These are phyloP conservation scores for Notodonta ziczac DNA, from an alignment of 2,888 invertebrate genomes.

Conservation along the genomic window DNA sequence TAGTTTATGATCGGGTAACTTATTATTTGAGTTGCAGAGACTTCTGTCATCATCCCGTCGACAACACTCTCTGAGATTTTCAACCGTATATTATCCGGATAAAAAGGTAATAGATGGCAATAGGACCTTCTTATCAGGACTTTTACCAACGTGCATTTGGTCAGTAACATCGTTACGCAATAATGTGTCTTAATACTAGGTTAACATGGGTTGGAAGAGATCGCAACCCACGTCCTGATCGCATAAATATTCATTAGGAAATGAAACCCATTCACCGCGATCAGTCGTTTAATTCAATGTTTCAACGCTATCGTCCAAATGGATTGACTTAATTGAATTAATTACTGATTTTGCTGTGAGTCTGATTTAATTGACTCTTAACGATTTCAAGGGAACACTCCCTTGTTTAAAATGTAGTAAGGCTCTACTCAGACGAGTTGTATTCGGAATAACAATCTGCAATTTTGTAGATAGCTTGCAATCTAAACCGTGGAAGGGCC, in stretches of 20 bases:
- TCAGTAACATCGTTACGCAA: no score
- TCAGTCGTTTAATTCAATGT: constrained; percentile 11
- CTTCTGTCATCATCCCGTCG: constrained; percentile 47
- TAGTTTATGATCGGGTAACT: constrained; percentile 31
- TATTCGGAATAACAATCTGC: no score
- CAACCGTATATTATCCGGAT: constrained; percentile 61
- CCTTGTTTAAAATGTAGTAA: neutral
- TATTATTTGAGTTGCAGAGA: constrained; percentile 44
- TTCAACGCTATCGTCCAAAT: constrained; percentile 20
- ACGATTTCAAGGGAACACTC: neutral
- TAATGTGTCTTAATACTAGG: no score
- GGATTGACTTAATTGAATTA: constrained; percentile 36
- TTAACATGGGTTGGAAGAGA: no score
- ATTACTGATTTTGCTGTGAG: constrained; percentile 28
- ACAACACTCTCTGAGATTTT: constrained; percentile 61
- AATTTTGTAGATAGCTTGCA: no score
- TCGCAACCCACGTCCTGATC: constrained; percentile 9
- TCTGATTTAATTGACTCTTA: constrained; percentile 28
- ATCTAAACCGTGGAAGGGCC: no score
- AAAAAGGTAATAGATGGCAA: no score
- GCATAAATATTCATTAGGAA: constrained; percentile 37
- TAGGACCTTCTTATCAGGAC: no score
- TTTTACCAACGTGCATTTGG: no score
- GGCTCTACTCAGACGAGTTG: neutral
- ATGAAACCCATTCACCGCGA: constrained; percentile 17